Conservation (phyloP, 2,113 vertebrate species). For the Butorides virescens region DNA sequence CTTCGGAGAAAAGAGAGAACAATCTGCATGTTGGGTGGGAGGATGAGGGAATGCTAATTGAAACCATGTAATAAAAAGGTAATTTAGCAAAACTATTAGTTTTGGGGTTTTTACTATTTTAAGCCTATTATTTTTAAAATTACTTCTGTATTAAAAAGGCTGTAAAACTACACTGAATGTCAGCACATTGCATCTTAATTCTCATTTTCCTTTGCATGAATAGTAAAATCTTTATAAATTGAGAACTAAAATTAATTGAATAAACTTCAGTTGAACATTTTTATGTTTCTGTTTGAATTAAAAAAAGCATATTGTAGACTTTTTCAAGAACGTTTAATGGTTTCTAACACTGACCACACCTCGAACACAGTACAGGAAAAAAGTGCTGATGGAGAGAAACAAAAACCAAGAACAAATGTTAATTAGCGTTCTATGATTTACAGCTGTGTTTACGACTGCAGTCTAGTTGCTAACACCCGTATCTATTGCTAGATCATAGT, state of each 20-base stretch:
- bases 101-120: conserved; percentile 65
- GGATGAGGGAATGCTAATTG: conserved; percentile 63
- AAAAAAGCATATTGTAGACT: conserved; percentile 15
- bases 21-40: conserved; percentile 52
- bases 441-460: background rate
- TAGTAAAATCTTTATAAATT: conserved; percentile 72
- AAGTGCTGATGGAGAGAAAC: conserved; percentile 31
- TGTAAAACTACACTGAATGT: conserved; percentile 65
- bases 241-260: conserved; percentile 73
- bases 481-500: background rate
- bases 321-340: background rate
- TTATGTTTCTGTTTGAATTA: conserved; percentile 65
- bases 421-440: background rate
- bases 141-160: conserved; percentile 69
- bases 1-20: conserved; percentile 32
- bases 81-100: conserved; percentile 71
- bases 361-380: background rate
- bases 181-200: conserved; percentile 60
- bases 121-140: conserved; percentile 75
- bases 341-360: background rate
- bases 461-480: background rate
- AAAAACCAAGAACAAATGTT: background rate
- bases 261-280: conserved; percentile 63
- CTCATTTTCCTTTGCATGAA: conserved; percentile 69
- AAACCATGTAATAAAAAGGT: conserved; percentile 69